phyloP scores from a whole-genome alignment of 2,888 invertebrate species.

The Junonia oenone region DNA sequence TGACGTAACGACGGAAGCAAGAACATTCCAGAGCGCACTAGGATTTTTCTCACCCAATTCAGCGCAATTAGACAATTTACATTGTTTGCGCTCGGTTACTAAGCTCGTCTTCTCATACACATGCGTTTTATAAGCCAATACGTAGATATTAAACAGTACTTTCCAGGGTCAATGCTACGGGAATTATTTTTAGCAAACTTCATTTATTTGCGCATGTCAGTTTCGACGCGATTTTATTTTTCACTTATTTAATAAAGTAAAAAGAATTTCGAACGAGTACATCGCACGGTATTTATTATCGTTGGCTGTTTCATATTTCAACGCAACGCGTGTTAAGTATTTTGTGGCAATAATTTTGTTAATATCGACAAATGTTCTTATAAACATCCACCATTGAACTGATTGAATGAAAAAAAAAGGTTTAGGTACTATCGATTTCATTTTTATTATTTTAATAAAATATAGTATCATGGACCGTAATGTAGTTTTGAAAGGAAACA shows the following conservation, averaged over 20 bases:
- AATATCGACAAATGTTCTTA: no score
- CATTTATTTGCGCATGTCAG: constrained; percentile 33
- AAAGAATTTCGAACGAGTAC: constrained; percentile 26
- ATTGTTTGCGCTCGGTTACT: constrained; percentile 43
- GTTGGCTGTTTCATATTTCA: constrained; percentile 3
- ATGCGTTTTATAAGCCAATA: constrained; percentile 23
- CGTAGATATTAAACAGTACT: constrained; percentile 39
- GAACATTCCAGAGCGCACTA: constrained; percentile 47
- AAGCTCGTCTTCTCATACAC: constrained; percentile 15
- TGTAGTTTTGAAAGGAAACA: neutral
- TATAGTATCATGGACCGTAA: no score
- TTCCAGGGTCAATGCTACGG: constrained; percentile 50
- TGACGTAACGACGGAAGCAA: constrained; percentile 47
- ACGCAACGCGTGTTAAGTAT: neutral
- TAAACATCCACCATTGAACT: no score
- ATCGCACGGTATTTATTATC: constrained; percentile 12
- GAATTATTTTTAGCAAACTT: constrained; percentile 37
- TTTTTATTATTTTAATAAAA: no score
- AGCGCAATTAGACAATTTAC: constrained; percentile 54
- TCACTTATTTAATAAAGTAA: constrained; percentile 25
- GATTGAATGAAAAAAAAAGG: no score
- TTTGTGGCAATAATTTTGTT: no score
- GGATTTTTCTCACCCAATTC: constrained; percentile 56
- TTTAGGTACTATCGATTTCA: no score
- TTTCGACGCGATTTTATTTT: constrained; percentile 25